Evolutionary conservation across 2,888 invertebrate genomes (phyloP).

Genomic region (Idaea dimidiata): DNA sequence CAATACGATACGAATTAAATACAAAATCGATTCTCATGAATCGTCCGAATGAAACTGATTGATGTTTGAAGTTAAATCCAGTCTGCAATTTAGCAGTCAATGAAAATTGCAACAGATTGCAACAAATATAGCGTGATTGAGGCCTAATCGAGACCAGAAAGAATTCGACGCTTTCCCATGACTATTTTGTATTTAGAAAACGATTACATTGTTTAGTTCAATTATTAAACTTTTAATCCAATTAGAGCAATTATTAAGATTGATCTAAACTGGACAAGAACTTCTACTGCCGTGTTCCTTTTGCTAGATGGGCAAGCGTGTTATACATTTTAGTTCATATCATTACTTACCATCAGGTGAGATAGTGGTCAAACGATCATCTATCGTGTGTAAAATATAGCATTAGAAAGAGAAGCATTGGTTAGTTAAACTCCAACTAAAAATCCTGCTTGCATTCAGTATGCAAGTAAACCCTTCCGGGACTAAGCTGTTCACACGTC

Average conservation of each 20-base stretch:
- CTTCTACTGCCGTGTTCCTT: too few species aligned
- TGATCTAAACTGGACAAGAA: neutral
- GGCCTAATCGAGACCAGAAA: conserved; percentile 63
- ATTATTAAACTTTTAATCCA: conserved; percentile 62
- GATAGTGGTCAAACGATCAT: too few species aligned
- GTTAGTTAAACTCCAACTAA: too few species aligned
- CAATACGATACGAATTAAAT: conserved; percentile 22
- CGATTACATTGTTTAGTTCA: conserved; percentile 66
- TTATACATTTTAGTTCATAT: too few species aligned
- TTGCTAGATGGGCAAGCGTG: too few species aligned
- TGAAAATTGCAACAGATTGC: conserved; percentile 79
- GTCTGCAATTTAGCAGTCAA: conserved; percentile 75
- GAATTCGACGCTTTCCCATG: conserved; percentile 65
- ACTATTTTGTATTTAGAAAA: conserved; percentile 64
- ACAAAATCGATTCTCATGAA: conserved; percentile 38
- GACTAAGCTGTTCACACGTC: too few species aligned
- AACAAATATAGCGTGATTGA: conserved; percentile 66
- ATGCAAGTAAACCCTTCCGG: too few species aligned
- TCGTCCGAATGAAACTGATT: conserved; percentile 50
- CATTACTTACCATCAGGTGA: too few species aligned
- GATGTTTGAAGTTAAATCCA: conserved; percentile 58
- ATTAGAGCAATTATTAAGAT: conserved; percentile 21
- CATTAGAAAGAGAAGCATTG: too few species aligned
- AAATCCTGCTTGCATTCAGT: too few species aligned
- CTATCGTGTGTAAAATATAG: too few species aligned